Base-by-base conservation (phyloP, 2,113 vertebrate genomes). In the Poicephalus gulielmi region DNA sequence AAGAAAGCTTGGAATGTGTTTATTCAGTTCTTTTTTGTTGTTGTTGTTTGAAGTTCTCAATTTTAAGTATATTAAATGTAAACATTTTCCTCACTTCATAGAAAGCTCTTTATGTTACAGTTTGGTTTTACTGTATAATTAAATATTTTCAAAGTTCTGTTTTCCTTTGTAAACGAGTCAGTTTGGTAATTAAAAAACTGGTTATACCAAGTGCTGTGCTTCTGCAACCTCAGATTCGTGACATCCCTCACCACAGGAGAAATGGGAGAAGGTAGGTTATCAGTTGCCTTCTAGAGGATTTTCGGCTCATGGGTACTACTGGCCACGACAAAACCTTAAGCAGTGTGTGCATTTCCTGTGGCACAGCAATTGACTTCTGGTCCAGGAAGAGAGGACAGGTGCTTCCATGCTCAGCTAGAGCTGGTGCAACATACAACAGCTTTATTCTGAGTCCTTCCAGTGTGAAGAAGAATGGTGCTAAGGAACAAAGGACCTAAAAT, bases 151-250 rank as follows among this genome's bases (percentile, higher is more conserved):
- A 77, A 80, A 83, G 70, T 91, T 91, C 88, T 96, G 44, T 94
- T 95, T 92, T 82, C 89, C 94, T 96, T 96, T 96, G 95, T 96
- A 92, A 95, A 96, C 20, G 3, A 94, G 83, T 89, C 39, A 67
- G 92, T 96, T 95, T 96, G 86, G 86, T 93, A 94, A 97, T 97
- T 96, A 96, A 95, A 95, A 83, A 95, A 83, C 80, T 95, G 94
- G 86, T 96, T 92, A 67, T 91, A 66, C 92, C 50, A 73, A 93
- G 44, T 52, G 76, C 81, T 95, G 15, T 24, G 88, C 91, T 92
- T 79, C 77, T 85, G 66, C 81, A 79, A 4, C 83, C 69, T 88
- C 57, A 0, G 80, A 43, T 64, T 31, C 1, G 0, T 37, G 70
- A 39, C 31, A 15, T 50, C 86, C 78, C 70, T 91, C 41, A 9